Base-by-base conservation (phyloP, 1,140 invertebrate genomes). In the Limonius californicus region DNA sequence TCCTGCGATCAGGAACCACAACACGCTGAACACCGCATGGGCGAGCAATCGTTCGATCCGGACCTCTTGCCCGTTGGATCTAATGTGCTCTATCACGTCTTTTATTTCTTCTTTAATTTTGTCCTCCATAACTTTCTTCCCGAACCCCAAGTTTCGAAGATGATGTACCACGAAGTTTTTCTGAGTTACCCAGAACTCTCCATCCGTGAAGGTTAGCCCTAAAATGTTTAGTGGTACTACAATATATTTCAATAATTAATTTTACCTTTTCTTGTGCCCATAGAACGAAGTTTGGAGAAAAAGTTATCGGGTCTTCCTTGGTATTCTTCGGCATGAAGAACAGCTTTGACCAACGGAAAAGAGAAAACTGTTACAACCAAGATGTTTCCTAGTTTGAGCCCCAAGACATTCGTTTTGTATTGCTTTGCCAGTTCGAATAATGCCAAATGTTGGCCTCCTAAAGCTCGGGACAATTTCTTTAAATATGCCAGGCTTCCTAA, bases 141-240 rank as follows among this genome's bases (percentile, higher is more conserved):
- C 90, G 61, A 90, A 89, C 12, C 92, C 91, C 8, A 91, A 79
- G 16, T 85, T 78, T 23, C 82, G 80, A 61, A 94, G 79, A 56
- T 87, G 83, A 60, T 84, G 84, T 43, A 91, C 72, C 2, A 87
- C 82, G 77, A 92, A 94, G 54, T 79, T 78, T 35, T 90, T 80
- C 64, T 94, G 87, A 66, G 88, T 85, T 50, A 79, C 81, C 91
- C 91, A 94, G 4, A 87, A 68, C 4, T 80, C 68, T 0, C 91
- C 90, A 60, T 93, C 89, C 0, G 85, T 85, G 74, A 87, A 89
- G 0, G 89, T 89, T 15, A 92, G 87, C 19, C 89, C 84, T 85
- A 18, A 68, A 61, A 69, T 57, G 65, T 11, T 6, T 6, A 45
- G 15, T 45, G 15, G 7, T 14, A 45, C 15, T 7, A 18, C 6